These are phyloP conservation scores for Penelope pileata DNA, from an alignment of 2,113 vertebrate species.

Conservation along the genomic window DNA sequence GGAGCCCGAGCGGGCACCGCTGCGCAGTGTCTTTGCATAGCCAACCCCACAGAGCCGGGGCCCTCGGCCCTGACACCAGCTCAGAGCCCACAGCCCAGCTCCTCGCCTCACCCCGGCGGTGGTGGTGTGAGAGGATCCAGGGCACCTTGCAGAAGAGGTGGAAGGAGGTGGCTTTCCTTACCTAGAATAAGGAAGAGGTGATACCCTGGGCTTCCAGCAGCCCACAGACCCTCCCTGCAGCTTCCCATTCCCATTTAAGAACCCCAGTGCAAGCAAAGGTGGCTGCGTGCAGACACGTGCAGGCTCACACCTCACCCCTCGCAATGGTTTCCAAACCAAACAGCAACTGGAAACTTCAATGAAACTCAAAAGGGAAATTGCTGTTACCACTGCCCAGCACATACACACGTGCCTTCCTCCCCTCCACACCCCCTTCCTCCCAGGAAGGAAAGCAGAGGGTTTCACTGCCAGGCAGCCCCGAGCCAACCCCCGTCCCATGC, in stretches of 20 bases:
- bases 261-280: neutral
- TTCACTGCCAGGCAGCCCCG: neutral
- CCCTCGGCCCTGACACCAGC: neutral
- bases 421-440: conserved; percentile 18
- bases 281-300: neutral
- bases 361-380: conserved; percentile 41
- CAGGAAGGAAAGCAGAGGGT: neutral
- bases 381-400: conserved; percentile 21
- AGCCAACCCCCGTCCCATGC: neutral
- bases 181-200: neutral
- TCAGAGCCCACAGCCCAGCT: neutral
- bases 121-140: neutral
- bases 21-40: conserved; percentile 24
- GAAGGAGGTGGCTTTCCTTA: neutral
- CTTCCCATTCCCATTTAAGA: neutral
- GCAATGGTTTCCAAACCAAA: conserved; percentile 13
- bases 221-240: neutral
- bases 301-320: neutral
- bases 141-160: neutral
- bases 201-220: neutral
- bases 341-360: conserved; percentile 48
- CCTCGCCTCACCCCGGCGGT: neutral
- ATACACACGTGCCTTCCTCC: conserved; percentile 38
- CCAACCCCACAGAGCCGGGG: neutral
- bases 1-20: neutral